These are phyloP conservation scores for Himalopsyche anomala DNA, from an alignment of 2,888 invertebrate genomes.

Conservation along the genomic window DNA sequence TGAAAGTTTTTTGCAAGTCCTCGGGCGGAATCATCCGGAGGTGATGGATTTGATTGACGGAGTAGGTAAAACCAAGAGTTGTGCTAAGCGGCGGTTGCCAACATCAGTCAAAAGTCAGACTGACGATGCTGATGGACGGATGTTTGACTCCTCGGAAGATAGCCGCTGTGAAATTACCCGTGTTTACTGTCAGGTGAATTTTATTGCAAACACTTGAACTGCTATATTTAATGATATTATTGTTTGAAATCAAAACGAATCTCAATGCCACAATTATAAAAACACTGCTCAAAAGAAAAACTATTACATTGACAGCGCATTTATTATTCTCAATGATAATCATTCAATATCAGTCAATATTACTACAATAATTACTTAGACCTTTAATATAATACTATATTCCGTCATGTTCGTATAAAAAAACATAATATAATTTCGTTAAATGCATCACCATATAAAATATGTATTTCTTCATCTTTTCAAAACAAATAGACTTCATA, in stretches of 20 bases:
- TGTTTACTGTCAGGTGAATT: conserved; percentile 35
- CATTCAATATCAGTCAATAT: too few species aligned
- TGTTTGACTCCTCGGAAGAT: background rate
- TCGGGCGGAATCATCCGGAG: background rate
- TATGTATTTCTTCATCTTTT: too few species aligned
- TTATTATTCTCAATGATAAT: too few species aligned
- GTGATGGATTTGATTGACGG: conserved; percentile 38
- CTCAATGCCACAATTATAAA: background rate
- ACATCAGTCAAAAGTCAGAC: conserved; percentile 40
- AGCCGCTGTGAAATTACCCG: conserved; percentile 40
- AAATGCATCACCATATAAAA: too few species aligned
- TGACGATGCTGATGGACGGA: conserved; percentile 9
- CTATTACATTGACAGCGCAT: too few species aligned
- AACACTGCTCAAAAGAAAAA: too few species aligned
- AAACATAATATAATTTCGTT: too few species aligned
- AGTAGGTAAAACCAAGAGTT: conserved; percentile 8
- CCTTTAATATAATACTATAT: too few species aligned
- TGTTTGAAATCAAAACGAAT: conserved; percentile 23
- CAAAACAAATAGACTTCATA: too few species aligned
- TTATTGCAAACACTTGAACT: conserved; percentile 4
- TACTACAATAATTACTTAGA: too few species aligned
- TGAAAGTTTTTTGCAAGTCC: conserved; percentile 10
- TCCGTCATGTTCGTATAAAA: too few species aligned
- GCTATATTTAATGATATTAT: conserved; percentile 16
- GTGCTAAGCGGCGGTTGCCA: conserved; percentile 39